Conservation (phyloP, 2,888 invertebrate genomes). For the Exocentrus adspersus region DNA sequence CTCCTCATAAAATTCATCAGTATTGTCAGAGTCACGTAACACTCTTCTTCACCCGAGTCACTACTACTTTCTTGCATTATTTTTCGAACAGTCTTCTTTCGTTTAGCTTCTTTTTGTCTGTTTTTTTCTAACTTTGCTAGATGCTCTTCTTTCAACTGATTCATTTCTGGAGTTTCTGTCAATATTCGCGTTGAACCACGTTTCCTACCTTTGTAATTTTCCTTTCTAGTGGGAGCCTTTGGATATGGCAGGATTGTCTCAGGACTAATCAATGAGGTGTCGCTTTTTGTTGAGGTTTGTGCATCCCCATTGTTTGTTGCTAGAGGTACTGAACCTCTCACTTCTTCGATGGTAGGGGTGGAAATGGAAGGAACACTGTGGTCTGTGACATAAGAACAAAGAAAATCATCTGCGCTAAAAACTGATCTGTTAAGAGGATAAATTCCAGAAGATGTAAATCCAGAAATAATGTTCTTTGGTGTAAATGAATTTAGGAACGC, state of each 20-base stretch:
- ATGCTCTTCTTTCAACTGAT: background rate
- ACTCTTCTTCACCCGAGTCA: background rate
- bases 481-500: constrained; percentile 4
- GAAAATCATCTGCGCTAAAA: background rate
- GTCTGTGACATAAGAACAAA: background rate
- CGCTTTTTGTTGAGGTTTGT: too few relatives aligned
- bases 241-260: too few relatives aligned
- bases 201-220: background rate
- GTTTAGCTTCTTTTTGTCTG: background rate
- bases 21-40: background rate
- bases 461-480: background rate
- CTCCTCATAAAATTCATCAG: background rate
- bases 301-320: too few relatives aligned
- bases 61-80: background rate
- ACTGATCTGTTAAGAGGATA: background rate
- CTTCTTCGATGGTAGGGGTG: too few relatives aligned
- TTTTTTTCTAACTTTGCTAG: background rate
- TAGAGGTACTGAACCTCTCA: too few relatives aligned
- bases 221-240: background rate
- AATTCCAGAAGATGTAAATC: background rate
- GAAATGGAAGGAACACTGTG: too few relatives aligned
- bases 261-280: too few relatives aligned
- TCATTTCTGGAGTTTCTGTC: background rate
- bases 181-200: background rate
- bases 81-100: background rate